phyloP scores from a whole-genome alignment of 2,888 invertebrate species.

The Peribatodes rhomboidaria region DNA sequence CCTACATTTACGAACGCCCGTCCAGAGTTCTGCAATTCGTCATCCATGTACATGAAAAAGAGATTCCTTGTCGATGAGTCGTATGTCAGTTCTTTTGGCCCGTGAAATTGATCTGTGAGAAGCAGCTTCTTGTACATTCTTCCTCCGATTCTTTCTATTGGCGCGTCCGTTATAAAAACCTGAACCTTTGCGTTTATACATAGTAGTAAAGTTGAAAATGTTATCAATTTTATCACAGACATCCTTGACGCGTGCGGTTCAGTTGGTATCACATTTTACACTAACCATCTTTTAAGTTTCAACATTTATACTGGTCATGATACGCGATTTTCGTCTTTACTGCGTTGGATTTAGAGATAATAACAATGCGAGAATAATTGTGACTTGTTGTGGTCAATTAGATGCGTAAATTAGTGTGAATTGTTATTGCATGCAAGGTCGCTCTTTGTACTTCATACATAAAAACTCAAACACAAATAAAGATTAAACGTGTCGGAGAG shows the following conservation, averaged over 20 bases:
- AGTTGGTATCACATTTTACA: conserved; percentile 54
- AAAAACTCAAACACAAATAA: not conserved
- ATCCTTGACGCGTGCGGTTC: conserved; percentile 55
- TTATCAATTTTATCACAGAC: conserved; percentile 48
- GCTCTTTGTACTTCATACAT: conserved; percentile 19
- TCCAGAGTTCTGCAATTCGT: conserved; percentile 71
- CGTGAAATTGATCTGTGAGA: conserved; percentile 64
- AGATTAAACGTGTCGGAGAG: not conserved
- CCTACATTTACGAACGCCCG: conserved; percentile 71
- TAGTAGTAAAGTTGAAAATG: conserved; percentile 51
- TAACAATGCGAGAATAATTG: conserved; percentile 34
- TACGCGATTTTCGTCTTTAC: conserved; percentile 54
- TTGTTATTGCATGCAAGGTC: conserved; percentile 61
- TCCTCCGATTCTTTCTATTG: conserved; percentile 69
- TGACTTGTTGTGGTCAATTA: conserved; percentile 52
- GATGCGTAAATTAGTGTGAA: conserved; percentile 65
- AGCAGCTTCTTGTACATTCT: conserved; percentile 73
- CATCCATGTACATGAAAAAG: conserved; percentile 81
- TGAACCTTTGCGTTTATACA: conserved; percentile 62
- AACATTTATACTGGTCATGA: conserved; percentile 53
- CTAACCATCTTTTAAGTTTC: conserved; percentile 58
- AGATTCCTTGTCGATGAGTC: conserved; percentile 76
- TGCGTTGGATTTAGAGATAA: conserved; percentile 39
- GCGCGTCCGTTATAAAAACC: conserved; percentile 66
- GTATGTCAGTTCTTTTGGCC: conserved; percentile 74